Percentiles rank a stretch among this genome's conserved stretches.
Conservation (phyloP, 2,888 invertebrate species). For the Tinea trinotella region DNA sequence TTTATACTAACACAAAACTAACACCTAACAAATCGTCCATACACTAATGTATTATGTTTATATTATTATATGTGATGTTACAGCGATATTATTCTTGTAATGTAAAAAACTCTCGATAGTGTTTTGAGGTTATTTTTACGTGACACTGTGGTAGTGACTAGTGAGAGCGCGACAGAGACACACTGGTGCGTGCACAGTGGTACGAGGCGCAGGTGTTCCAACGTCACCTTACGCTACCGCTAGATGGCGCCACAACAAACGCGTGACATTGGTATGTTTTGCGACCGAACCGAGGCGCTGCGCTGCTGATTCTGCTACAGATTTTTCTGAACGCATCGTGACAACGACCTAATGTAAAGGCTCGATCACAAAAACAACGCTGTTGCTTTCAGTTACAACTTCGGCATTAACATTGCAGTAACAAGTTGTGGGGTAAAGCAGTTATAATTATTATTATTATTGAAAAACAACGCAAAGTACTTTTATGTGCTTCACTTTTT, state of each 20-base stretch:
- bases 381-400: neutral
- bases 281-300: slow-evolving; percentile 64
- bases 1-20: neutral
- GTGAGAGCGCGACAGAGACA: slow-evolving; percentile 63
- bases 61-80: slow-evolving; percentile 25
- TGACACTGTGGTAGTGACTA: slow-evolving; percentile 44
- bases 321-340: slow-evolving; percentile 65
- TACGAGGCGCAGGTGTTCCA: slow-evolving; percentile 42
- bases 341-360: slow-evolving; percentile 49
- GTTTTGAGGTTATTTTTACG: slow-evolving; percentile 68
- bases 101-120: slow-evolving; percentile 45
- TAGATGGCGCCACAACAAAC: slow-evolving; percentile 52
- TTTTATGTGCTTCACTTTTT: too few species aligned
- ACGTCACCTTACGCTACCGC: slow-evolving; percentile 30
- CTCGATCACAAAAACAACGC: slow-evolving; percentile 35
- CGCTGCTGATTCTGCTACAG: slow-evolving; percentile 64
- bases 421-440: neutral
- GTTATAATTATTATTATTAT: too few species aligned
- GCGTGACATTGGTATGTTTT: slow-evolving; percentile 58
- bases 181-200: slow-evolving; percentile 24
- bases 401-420: neutral
- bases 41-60: neutral
- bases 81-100: slow-evolving; percentile 54
- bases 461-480: too few species aligned
- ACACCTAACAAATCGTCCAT: neutral